Conservation (phyloP, 2,113 vertebrate species). For the Macroglossus sobrinus region DNA sequence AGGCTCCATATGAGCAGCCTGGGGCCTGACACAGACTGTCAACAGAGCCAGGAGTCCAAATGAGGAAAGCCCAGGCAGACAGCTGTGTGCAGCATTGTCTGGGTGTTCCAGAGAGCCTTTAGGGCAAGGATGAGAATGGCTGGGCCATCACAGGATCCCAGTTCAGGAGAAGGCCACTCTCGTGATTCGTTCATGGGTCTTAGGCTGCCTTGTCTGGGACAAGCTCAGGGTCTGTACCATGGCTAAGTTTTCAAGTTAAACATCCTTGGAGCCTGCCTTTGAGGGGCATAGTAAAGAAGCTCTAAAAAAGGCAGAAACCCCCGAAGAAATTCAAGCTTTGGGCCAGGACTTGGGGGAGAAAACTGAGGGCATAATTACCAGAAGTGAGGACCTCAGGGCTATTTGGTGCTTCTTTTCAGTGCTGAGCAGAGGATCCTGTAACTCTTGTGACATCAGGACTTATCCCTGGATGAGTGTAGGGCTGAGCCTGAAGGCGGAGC, state of each 20-base stretch:
- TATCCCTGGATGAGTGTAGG: neutral
- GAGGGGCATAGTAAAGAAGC: neutral
- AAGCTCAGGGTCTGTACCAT: neutral
- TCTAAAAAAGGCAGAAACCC: neutral
- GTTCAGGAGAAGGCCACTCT: neutral
- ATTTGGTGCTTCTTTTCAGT: neutral
- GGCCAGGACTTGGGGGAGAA: neutral
- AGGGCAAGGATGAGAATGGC: neutral
- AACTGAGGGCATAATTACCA: neutral
- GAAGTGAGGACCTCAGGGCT: neutral
- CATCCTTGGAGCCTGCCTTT: neutral
- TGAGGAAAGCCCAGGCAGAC: neutral
- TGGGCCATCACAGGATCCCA: too few species aligned
- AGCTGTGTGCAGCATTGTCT: too few species aligned
- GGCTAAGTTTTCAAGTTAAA: neutral
- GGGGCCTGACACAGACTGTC: neutral
- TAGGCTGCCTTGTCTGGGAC: neutral
- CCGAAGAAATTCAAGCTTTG: neutral
- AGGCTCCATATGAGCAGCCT: neutral
- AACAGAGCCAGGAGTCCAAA: neutral
- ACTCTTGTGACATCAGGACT: neutral
- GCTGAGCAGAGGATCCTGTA: neutral
- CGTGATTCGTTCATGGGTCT: neutral
- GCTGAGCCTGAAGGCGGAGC: neutral
- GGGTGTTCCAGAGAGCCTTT: neutral